phyloP scores from a whole-genome alignment of 2,797 vertebrate genomes.

The Chelidonichthys spinosus region DNA sequence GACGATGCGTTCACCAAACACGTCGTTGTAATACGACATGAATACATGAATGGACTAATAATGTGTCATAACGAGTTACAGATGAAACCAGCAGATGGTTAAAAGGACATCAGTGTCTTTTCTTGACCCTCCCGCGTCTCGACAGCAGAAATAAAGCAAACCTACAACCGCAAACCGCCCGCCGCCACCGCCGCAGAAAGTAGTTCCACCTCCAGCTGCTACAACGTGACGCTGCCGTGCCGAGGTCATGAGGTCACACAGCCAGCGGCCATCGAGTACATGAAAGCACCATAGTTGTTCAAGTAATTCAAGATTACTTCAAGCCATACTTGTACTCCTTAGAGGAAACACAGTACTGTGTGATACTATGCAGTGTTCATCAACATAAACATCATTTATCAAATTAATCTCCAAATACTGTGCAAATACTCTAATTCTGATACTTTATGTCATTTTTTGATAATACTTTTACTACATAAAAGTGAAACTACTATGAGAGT shows the following conservation, averaged over 20 bases:
- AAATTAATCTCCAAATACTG: no score
- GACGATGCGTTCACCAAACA: no score
- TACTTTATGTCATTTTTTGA: background rate
- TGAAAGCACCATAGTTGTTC: background rate
- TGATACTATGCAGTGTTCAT: background rate
- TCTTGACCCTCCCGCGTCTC: no score
- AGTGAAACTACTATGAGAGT: no score
- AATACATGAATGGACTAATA: no score
- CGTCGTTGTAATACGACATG: no score
- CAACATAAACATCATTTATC: background rate
- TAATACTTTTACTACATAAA: background rate
- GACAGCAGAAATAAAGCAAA: no score
- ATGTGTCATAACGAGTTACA: no score
- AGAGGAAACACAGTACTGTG: no score
- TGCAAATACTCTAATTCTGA: background rate
- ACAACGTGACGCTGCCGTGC: background rate
- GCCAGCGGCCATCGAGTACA: background rate
- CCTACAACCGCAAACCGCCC: no score
- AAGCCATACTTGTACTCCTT: no score
- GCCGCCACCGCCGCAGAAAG: background rate
- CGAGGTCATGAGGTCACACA: background rate
- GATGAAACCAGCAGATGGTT: background rate
- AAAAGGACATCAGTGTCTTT: background rate
- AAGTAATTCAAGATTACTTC: background rate
- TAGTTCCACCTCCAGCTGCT: background rate